Conservation (phyloP, 2,113 vertebrate species). For the Archilochus colubris region DNA sequence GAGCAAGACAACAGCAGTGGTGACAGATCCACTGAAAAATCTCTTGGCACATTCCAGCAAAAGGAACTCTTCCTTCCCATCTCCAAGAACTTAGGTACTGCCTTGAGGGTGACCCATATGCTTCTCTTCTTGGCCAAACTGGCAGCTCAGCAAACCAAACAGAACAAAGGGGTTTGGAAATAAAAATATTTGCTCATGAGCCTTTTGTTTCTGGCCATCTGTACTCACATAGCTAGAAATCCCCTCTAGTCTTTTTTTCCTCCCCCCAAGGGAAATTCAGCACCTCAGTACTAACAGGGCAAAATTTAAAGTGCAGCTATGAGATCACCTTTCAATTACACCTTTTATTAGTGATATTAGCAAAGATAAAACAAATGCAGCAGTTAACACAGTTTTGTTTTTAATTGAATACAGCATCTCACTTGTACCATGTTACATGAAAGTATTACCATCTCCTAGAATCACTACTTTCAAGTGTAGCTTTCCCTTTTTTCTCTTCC, state of each 20-base stretch:
- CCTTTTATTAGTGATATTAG: not conserved
- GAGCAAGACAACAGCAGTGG: accelerated
- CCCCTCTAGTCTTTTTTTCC: not conserved
- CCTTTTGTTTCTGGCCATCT: not conserved
- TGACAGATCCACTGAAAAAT: accelerated
- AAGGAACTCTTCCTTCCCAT: no score
- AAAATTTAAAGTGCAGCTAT: not conserved
- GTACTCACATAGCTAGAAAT: not conserved
- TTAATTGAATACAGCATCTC: not conserved
- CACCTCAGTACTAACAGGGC: not conserved
- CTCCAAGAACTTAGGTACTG: not conserved
- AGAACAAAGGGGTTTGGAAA: not conserved
- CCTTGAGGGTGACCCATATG: accelerated
- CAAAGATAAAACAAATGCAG: not conserved
- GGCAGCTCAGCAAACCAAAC: not conserved
- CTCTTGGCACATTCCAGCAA: accelerated
- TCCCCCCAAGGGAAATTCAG: not conserved
- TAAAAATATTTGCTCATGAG: not conserved
- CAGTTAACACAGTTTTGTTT: not conserved
- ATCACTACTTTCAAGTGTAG: no score
- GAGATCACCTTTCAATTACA: not conserved
- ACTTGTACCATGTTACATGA: no score
- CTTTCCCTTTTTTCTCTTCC: not conserved
- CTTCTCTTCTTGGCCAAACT: not conserved
- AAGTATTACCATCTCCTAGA: not conserved